A percentile compares a stretch with the other conserved stretches of the same genome.
These are phyloP conservation scores for Fulmarus glacialis DNA, from an alignment of 2,113 vertebrate species.

Conservation along the genomic window DNA sequence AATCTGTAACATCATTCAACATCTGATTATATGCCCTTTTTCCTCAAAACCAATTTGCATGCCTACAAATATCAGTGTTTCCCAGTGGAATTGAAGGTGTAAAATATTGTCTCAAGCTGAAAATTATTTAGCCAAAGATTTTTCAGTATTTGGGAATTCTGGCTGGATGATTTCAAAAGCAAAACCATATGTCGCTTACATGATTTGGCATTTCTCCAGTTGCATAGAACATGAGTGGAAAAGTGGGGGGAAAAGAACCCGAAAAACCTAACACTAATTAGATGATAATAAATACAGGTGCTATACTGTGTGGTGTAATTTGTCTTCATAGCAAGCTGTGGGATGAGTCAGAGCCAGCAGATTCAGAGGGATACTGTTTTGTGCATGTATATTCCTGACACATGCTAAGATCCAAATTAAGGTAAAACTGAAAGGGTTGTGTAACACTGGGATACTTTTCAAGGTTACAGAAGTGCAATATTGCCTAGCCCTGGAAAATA, in stretches of 20 bases:
- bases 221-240: constrained; percentile 41
- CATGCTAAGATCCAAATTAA: background rate
- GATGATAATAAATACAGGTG: constrained; percentile 71
- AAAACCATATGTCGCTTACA: constrained; percentile 71
- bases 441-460: background rate
- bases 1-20: constrained; percentile 46
- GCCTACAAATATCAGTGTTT: constrained; percentile 33
- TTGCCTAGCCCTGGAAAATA: background rate
- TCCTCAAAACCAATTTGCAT: constrained; percentile 22
- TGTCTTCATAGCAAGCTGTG: constrained; percentile 15
- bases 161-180: constrained; percentile 64
- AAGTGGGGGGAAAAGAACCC: background rate
- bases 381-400: background rate
- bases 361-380: background rate
- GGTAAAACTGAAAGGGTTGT: background rate
- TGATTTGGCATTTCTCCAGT: constrained; percentile 70
- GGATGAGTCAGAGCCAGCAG: background rate
- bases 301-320: constrained; percentile 16
- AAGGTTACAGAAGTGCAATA: background rate
- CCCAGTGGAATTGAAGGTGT: constrained; percentile 58
- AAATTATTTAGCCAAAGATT: constrained; percentile 69
- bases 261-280: constrained; percentile 52
- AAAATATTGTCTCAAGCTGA: constrained; percentile 60
- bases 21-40: constrained; percentile 36
- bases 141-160: constrained; percentile 63